Conservation (phyloP, 2,888 invertebrate species). For the Protophormia terraenovae region DNA sequence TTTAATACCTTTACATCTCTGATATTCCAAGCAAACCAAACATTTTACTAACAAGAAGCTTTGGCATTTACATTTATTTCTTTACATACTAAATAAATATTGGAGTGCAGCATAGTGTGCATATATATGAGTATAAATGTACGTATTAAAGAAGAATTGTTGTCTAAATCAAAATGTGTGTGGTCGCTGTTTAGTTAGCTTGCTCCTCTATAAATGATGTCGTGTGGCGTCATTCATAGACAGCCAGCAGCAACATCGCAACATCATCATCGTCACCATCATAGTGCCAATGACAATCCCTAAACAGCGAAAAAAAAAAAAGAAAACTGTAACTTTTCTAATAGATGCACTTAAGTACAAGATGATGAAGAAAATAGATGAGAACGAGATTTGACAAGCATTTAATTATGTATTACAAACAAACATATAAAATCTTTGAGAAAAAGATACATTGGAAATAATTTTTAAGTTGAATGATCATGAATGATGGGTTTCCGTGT, state of each 20-base stretch:
- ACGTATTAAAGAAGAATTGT: conserved; percentile 12
- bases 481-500: conserved; percentile 64
- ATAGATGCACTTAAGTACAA: not conserved
- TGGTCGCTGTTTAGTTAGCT: conserved; percentile 55
- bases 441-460: conserved; percentile 21
- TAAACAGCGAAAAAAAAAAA: conserved; percentile 46
- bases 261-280: conserved; percentile 39
- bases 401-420: conserved; percentile 69
- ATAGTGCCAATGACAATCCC: conserved; percentile 65
- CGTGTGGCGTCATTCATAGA: conserved; percentile 71
- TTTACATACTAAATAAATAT: conserved; percentile 27
- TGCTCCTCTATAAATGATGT: conserved; percentile 56
- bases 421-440: conserved; percentile 27
- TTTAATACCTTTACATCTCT: conserved; percentile 40
- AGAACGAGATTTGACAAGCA: conserved; percentile 71
- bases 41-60: conserved; percentile 44
- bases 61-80: conserved; percentile 36
- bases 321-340: conserved; percentile 39
- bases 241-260: conserved; percentile 52
- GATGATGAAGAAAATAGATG: conserved; percentile 68
- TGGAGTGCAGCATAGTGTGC: conserved; percentile 16
- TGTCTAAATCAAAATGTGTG: conserved; percentile 59
- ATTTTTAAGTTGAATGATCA: conserved; percentile 53
- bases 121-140: not conserved
- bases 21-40: conserved; percentile 12